These are phyloP conservation scores for Calameuta idolon DNA, from an alignment of 2,888 invertebrate species.

Conservation along the genomic window DNA sequence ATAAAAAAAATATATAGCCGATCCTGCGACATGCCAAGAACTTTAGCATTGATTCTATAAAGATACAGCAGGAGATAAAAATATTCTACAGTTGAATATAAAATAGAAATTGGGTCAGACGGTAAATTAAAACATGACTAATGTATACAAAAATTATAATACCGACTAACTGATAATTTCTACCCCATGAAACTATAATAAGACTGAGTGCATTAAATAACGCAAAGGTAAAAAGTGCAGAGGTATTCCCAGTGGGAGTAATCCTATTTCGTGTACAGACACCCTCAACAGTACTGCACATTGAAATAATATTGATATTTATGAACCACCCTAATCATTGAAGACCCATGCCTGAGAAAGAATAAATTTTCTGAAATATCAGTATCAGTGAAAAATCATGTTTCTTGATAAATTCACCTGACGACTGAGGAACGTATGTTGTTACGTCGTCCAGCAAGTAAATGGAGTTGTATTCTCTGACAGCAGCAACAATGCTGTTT, in stretches of 20 bases:
- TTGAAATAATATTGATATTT: background rate
- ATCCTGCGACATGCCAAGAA: background rate
- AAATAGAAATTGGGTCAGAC: background rate
- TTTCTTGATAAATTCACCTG: slow-evolving; percentile 48
- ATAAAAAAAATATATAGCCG: background rate
- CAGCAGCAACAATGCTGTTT: slow-evolving; percentile 61
- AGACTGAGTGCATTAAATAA: background rate
- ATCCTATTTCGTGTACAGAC: slow-evolving; percentile 19
- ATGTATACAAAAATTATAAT: background rate
- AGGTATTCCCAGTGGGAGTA: slow-evolving; percentile 25
- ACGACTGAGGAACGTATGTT: slow-evolving; percentile 60
- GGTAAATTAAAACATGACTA: background rate
- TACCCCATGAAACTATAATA: background rate
- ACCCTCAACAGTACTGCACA: background rate
- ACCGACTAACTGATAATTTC: background rate
- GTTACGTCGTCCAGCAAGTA: slow-evolving; percentile 56
- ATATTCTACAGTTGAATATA: background rate
- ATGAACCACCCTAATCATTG: background rate
- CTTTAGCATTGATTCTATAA: background rate
- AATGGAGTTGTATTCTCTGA: slow-evolving; percentile 60
- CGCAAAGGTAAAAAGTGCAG: background rate
- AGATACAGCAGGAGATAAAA: background rate
- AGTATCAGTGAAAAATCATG: background rate
- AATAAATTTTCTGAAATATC: background rate
- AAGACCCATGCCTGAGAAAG: background rate